A percentile compares a stretch with the other conserved stretches of the same genome.
Evolutionary conservation across 2,888 invertebrate species (phyloP).

Genomic region (Prosopocoilus inquinatus): DNA sequence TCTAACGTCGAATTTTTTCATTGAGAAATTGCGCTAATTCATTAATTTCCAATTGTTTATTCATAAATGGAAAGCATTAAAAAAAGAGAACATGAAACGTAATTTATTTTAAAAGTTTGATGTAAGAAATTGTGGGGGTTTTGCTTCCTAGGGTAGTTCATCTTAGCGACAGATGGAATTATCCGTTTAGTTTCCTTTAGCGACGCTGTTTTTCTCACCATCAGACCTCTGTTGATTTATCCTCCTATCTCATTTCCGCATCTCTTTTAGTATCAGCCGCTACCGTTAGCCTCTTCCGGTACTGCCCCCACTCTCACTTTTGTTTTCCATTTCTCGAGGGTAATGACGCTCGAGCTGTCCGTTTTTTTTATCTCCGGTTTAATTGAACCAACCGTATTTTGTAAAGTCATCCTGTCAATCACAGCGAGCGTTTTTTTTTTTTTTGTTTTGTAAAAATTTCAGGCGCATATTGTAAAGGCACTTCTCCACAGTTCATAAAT

Average conservation of each 20-base stretch:
- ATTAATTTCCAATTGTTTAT: no score
- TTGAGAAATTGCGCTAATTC: no score
- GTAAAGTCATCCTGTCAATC: background rate
- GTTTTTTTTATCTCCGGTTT: background rate
- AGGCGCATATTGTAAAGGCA: constrained; percentile 43
- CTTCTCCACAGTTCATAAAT: constrained; percentile 45
- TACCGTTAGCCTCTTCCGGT: constrained; percentile 31
- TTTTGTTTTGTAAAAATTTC: constrained; percentile 37
- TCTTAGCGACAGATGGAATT: constrained; percentile 33
- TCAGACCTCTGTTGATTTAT: constrained; percentile 32
- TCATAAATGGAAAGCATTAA: no score
- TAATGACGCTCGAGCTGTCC: constrained; percentile 24
- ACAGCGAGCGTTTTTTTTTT: constrained; percentile 3
- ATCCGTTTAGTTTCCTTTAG: constrained; percentile 33
- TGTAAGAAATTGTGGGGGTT: background rate
- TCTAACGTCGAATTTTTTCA: no score
- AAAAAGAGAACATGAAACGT: constrained; percentile 10
- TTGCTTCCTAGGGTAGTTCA: constrained; percentile 25
- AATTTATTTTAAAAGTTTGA: constrained; percentile 3
- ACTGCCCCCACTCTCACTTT: constrained; percentile 16
- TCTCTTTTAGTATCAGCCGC: constrained; percentile 30
- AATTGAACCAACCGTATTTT: background rate
- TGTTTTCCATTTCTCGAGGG: constrained; percentile 17
- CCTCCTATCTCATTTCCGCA: constrained; percentile 35
- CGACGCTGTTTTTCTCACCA: constrained; percentile 32